These are phyloP conservation scores for Drosophila sechellia DNA, from an alignment of 1,140 invertebrate genomes.

Conservation along the genomic window DNA sequence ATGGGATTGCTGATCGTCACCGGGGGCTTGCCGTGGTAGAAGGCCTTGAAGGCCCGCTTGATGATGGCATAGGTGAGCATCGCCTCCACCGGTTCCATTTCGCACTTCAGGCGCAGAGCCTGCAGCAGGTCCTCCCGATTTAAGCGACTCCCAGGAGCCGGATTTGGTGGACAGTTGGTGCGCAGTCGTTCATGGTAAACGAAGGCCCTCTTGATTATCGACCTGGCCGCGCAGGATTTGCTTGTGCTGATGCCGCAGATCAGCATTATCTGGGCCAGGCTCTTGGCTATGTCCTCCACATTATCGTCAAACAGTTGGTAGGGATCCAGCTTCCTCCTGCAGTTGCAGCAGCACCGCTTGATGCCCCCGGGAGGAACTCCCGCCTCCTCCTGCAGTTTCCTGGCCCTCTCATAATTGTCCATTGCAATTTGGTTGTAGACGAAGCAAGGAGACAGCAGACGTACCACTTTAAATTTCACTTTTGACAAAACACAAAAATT, in stretches of 20 bases:
- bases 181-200: conserved; percentile 63
- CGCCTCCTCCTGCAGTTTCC: conserved; percentile 5
- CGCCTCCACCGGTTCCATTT: conserved; percentile 66
- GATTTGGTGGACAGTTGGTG: conserved; percentile 20
- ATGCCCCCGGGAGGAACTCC: background rate
- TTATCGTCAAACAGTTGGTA: conserved; percentile 69
- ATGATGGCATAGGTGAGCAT: conserved; percentile 69
- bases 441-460: background rate
- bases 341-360: conserved; percentile 52
- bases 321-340: conserved; percentile 61
- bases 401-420: conserved; percentile 18
- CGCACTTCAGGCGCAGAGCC: conserved; percentile 60
- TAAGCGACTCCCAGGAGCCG: conserved; percentile 23
- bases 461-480: conserved; percentile 15
- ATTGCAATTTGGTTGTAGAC: conserved; percentile 5
- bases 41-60: conserved; percentile 69
- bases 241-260: conserved; percentile 63
- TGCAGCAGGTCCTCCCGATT: conserved; percentile 68
- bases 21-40: conserved; percentile 61
- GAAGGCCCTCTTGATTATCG: conserved; percentile 68
- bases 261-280: conserved; percentile 63
- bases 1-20: conserved; percentile 60
- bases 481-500: background rate
- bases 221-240: conserved; percentile 52
- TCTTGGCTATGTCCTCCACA: conserved; percentile 62